Evolutionary conservation across 2,888 invertebrate species (phyloP).

Genomic region (Nomada fabriciana): DNA sequence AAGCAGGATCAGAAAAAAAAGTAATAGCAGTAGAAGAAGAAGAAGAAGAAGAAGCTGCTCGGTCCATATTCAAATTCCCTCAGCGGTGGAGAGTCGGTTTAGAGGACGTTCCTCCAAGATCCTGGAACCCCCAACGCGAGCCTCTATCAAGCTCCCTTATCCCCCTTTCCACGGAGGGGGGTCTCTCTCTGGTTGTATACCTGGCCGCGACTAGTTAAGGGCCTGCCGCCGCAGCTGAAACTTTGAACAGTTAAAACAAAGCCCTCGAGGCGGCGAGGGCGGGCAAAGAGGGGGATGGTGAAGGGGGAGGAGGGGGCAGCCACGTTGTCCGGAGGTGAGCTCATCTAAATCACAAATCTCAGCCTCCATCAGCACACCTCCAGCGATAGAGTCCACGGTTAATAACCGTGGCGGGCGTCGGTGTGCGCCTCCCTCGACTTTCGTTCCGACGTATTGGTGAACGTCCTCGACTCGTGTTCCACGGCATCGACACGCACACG

Average conservation of each 20-base stretch:
- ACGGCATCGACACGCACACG: constrained; percentile 43
- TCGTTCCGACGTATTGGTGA: not conserved
- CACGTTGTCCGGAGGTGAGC: constrained; percentile 69
- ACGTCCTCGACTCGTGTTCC: constrained; percentile 11
- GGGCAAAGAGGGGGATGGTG: not conserved
- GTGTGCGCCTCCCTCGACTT: constrained; percentile 48
- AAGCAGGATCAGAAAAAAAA: not conserved
- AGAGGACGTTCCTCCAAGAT: constrained; percentile 57
- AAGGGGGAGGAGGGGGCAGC: constrained; percentile 7
- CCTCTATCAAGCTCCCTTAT: constrained; percentile 52
- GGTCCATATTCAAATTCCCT: constrained; percentile 55
- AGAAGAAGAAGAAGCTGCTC: not conserved
- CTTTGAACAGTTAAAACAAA: constrained; percentile 80
- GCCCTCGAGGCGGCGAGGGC: constrained; percentile 62
- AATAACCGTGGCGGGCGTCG: constrained; percentile 72
- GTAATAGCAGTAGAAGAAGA: not conserved
- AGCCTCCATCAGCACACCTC: constrained; percentile 80
- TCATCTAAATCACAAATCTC: constrained; percentile 84
- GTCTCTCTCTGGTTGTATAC: constrained; percentile 68
- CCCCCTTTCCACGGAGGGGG: constrained; percentile 46
- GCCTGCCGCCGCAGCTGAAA: constrained; percentile 74
- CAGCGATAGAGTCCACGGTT: constrained; percentile 77
- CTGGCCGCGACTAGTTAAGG: constrained; percentile 76
- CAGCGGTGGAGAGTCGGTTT: constrained; percentile 20
- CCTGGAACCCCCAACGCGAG: constrained; percentile 66